A percentile compares a stretch with the other conserved stretches of the same genome.
phyloP scores from a whole-genome alignment of 37 sponge, comb jelly and placozoan genomes.

The Trichoplax adhaerens region DNA sequence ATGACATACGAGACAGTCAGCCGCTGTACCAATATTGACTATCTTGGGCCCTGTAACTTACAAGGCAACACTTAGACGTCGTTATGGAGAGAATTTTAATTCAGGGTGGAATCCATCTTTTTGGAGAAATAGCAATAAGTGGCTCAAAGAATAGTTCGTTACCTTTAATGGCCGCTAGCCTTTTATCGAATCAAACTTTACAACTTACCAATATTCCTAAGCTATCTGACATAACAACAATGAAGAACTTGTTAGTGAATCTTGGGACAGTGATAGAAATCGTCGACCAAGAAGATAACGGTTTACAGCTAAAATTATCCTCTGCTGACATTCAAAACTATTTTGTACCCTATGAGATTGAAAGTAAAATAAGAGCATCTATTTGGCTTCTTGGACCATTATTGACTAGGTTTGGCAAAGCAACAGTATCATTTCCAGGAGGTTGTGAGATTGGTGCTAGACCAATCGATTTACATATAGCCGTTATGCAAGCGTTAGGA shows the following conservation, averaged over 20 bases:
- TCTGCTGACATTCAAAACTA: background rate
- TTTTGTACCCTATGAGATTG: conserved; percentile 3
- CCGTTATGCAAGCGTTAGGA: background rate
- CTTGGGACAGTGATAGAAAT: background rate
- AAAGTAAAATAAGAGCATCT: conserved; percentile 1
- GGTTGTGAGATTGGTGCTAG: conserved; percentile 8
- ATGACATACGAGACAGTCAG: too few relatives aligned
- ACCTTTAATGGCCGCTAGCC: background rate
- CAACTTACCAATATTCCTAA: background rate
- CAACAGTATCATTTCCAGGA: background rate
- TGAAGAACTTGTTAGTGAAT: background rate
- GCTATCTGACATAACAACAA: conserved; percentile 1
- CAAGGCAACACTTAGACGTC: too few relatives aligned
- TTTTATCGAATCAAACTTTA: background rate
- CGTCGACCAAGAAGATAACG: background rate
- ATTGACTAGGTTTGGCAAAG: background rate
- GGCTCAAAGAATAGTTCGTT: background rate
- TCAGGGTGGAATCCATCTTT: too few relatives aligned
- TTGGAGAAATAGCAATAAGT: too few relatives aligned
- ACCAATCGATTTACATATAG: conserved; percentile 8
- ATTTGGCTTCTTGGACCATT: conserved; percentile 9
- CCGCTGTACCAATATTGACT: too few relatives aligned
- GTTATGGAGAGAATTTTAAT: too few relatives aligned
- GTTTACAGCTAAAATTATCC: too few relatives aligned
- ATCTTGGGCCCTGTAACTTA: too few relatives aligned